Conservation (phyloP, 2,888 invertebrate genomes). For the Eupithecia insigniata region DNA sequence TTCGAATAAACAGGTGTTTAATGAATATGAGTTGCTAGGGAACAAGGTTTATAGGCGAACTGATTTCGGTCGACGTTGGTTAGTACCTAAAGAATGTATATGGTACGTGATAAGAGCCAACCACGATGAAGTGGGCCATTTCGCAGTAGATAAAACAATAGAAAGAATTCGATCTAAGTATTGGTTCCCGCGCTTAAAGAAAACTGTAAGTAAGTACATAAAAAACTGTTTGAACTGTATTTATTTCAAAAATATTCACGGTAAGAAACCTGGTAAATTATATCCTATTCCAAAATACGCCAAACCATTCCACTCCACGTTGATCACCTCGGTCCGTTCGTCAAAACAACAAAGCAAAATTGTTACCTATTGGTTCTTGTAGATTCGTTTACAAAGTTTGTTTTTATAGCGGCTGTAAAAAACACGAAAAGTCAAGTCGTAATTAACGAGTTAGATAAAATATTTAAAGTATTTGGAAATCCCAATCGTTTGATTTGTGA, state of each 20-base stretch:
- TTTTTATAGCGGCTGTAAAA: slow-evolving; percentile 47
- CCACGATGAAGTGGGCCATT: slow-evolving; percentile 55
- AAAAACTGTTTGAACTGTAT: slow-evolving; percentile 51
- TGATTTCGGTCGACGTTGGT: slow-evolving; percentile 46
- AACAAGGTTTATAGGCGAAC: slow-evolving; percentile 48
- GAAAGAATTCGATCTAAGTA: slow-evolving; percentile 21
- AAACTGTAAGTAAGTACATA: slow-evolving; percentile 48
- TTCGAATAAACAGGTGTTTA: slow-evolving; percentile 41
- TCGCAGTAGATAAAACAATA: slow-evolving; percentile 49
- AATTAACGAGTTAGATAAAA: slow-evolving; percentile 42
- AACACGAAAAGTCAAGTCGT: slow-evolving; percentile 38
- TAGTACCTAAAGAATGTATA: slow-evolving; percentile 47
- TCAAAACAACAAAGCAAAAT: slow-evolving; percentile 25
- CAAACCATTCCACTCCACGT: slow-evolving; percentile 44
- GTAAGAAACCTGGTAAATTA: slow-evolving; percentile 38
- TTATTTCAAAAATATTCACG: slow-evolving; percentile 51
- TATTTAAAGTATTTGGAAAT: slow-evolving; percentile 46
- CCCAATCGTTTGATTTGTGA: slow-evolving; percentile 45
- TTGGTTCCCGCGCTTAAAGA: slow-evolving; percentile 43
- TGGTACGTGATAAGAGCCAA: slow-evolving; percentile 47
- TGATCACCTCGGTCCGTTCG: slow-evolving; percentile 51
- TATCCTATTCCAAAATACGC: slow-evolving; percentile 12
- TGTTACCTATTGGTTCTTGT: slow-evolving; percentile 49
- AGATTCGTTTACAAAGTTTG: slow-evolving; percentile 42
- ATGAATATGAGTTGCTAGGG: slow-evolving; percentile 45